Evolutionary conservation across 1,140 invertebrate genomes (phyloP).

Genomic region (Papilio polyxenes): DNA sequence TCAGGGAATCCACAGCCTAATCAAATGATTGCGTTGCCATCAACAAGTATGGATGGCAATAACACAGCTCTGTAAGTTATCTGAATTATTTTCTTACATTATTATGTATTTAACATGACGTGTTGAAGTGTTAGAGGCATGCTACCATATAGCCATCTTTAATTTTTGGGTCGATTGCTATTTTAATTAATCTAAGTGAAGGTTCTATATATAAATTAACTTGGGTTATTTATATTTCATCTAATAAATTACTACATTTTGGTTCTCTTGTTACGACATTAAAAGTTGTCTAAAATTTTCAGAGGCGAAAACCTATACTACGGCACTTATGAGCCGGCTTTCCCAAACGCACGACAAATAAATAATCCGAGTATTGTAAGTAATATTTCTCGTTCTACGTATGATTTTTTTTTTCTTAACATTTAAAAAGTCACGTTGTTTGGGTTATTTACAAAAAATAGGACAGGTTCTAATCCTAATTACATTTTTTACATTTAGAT

Average conservation of each 20-base stretch:
- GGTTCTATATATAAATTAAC: too few relatives aligned
- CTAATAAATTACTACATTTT: too few relatives aligned
- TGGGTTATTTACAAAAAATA: neutral
- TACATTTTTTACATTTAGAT: too few relatives aligned
- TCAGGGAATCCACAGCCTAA: conserved; percentile 61
- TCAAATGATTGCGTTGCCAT: conserved; percentile 56
- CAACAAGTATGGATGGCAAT: conserved; percentile 48
- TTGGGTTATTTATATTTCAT: too few relatives aligned
- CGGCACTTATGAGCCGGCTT: conserved; percentile 34
- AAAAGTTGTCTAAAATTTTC: conserved; percentile 11
- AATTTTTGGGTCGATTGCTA: too few relatives aligned
- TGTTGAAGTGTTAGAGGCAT: too few relatives aligned
- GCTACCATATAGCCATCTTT: too few relatives aligned
- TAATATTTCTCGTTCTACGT: neutral
- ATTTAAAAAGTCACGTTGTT: neutral
- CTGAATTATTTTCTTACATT: neutral
- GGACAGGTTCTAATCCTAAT: too few relatives aligned
- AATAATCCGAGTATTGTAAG: conserved; percentile 11
- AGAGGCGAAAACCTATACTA: conserved; percentile 44
- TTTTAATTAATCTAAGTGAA: too few relatives aligned
- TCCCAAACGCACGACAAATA: conserved; percentile 36
- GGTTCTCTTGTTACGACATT: neutral
- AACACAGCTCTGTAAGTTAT: conserved; percentile 59
- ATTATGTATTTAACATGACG: too few relatives aligned
- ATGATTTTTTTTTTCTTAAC: too few relatives aligned